A percentile compares a stretch with the other conserved stretches of the same genome.
phyloP scores from a whole-genome alignment of 2,797 vertebrate genomes.

The Clarias fuscus region DNA sequence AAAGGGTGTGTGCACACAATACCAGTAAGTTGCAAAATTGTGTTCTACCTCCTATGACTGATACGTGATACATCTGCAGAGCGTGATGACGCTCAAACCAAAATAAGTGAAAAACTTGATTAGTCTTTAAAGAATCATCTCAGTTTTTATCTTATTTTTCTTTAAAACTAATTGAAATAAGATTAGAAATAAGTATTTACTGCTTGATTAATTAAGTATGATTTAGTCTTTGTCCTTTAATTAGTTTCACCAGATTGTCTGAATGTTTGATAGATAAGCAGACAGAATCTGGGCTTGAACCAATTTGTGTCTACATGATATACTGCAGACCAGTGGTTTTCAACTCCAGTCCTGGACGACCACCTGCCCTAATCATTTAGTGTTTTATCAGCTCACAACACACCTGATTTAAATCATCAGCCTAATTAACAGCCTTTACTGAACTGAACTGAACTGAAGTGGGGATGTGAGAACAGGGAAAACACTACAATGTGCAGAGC shows the following conservation, averaged over 20 bases:
- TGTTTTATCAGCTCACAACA: no score
- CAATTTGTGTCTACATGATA: not conserved
- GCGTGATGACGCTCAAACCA: not conserved
- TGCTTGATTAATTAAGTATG: not conserved
- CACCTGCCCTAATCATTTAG: no score
- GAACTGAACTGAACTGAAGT: no score
- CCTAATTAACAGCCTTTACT: no score
- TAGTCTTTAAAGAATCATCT: not conserved
- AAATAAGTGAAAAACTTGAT: not conserved
- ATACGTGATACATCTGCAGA: constrained; percentile 3
- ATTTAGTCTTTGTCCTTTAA: not conserved
- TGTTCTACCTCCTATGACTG: not conserved
- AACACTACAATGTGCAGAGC: no score
- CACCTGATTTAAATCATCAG: no score
- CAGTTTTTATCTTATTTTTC: not conserved
- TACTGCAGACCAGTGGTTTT: no score
- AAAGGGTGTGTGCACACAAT: constrained; percentile 7
- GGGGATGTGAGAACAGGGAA: no score
- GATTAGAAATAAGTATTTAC: not conserved
- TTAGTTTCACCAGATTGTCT: not conserved
- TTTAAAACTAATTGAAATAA: not conserved
- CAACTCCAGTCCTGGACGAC: no score
- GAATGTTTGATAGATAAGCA: not conserved
- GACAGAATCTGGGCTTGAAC: not conserved
- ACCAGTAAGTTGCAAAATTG: not conserved